Base-by-base conservation (phyloP, 2,113 vertebrate species). In the Dromaius novaehollandiae region DNA sequence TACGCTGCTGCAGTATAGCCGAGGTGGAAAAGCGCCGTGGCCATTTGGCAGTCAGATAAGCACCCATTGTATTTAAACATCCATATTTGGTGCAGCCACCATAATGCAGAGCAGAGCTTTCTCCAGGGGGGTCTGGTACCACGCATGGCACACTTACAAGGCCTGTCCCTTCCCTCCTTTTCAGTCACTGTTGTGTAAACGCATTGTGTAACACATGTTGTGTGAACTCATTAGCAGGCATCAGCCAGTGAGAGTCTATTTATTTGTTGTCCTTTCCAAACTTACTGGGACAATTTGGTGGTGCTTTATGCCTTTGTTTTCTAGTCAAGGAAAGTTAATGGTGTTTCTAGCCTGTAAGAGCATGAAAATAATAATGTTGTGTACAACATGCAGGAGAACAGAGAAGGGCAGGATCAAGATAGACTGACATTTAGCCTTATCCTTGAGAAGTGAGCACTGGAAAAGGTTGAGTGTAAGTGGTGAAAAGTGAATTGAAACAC, bases 11-110 rank as follows among this genome's bases (percentile, higher is more conserved):
- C 61, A 77, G 44, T 68, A 22, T 13, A 81, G 50, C 40, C 42
- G 78, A 89, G 75, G 53, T 95, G 60, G 92, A 86, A 88, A 78
- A 88, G 77, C 89, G 83, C 51, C 4, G 46, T 83, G 96, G 88
- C 85, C 86, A 58, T 63, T 82, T 81, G 81, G 65, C 80, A 55
- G 61, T 58, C 83, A 65, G 82, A 95, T 74, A 70, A 92, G 73
- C 3, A 1, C 74, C 80, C 46, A 18, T 73, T 95, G 93, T 95
- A 79, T 87, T 65, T 80, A 42, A 88, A 79, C 66, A 75, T 83
- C 77, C 61, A 30, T 89, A 88, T 91, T 40, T 70, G 70, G 44
- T 87, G 65, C 50, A 21, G 18, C 66, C n/a, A 13, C 56, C 60
- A 1, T 83, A 83, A 78, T 0, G 0, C 13, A 16, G 88, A 82